Evolutionary conservation across 2,888 invertebrate genomes (phyloP).

Genomic region (Drosophila borealis): DNA sequence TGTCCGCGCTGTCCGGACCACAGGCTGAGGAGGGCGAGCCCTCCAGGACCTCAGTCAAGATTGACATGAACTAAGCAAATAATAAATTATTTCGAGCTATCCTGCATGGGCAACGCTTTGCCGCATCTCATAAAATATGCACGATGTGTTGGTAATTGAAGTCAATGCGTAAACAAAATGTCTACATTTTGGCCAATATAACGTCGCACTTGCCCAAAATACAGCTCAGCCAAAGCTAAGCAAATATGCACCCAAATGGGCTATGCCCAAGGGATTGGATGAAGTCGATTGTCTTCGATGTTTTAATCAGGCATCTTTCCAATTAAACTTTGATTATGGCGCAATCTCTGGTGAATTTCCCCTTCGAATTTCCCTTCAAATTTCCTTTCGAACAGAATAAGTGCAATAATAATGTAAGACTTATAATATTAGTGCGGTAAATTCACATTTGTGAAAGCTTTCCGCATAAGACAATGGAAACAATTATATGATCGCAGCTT

Average conservation of each 20-base stretch:
- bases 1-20: constrained; percentile 4
- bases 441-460: no score
- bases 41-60: constrained; percentile 30
- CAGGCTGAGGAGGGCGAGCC: constrained; percentile 15
- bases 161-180: constrained; percentile 64
- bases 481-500: no score
- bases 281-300: constrained; percentile 1
- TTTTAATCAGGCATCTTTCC: constrained; percentile 12
- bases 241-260: constrained; percentile 12
- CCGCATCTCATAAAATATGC: constrained; percentile 65
- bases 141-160: constrained; percentile 69
- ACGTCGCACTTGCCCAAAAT: constrained; percentile 7
- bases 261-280: constrained; percentile 6
- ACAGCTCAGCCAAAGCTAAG: constrained; percentile 8
- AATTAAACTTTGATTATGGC: constrained; percentile 4
- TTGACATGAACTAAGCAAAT: constrained; percentile 51
- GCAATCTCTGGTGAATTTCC: background rate
- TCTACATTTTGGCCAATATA: constrained; percentile 46
- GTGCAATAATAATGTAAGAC: no score
- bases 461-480: no score
- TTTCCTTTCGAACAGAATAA: background rate
- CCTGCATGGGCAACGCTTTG: background rate
- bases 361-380: background rate
- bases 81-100: constrained; percentile 45
- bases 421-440: no score